Conservation (phyloP, 2,113 vertebrate genomes). For the Eretmochelys imbricata region DNA sequence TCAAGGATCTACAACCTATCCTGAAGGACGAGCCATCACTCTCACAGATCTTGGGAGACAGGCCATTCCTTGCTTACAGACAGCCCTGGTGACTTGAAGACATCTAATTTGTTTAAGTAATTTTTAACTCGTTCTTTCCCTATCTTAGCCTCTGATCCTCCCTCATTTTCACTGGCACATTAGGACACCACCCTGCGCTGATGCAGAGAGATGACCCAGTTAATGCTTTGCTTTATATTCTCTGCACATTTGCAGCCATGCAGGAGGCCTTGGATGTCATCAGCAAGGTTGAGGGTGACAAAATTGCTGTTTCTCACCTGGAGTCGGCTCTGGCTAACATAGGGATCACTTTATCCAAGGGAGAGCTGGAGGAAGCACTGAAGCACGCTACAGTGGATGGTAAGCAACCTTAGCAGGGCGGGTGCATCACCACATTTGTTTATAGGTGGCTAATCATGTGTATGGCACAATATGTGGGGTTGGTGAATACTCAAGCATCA, state of each 20-base stretch:
- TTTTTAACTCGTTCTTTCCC: no score
- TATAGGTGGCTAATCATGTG: not conserved
- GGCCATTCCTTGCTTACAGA: no score
- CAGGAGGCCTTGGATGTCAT: not conserved
- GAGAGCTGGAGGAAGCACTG: not conserved
- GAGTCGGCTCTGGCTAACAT: constrained; percentile 3
- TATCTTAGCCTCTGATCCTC: no score
- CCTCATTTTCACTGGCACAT: no score
- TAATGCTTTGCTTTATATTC: not conserved
- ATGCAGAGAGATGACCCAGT: not conserved
- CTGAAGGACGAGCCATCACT: no score
- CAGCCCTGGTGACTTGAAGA: no score
- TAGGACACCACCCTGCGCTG: not conserved
- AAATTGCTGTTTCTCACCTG: constrained; percentile 1
- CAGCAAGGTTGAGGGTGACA: not conserved
- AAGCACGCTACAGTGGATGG: constrained; percentile 32
- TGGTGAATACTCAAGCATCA: not conserved
- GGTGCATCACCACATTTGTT: not conserved
- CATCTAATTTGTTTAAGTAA: no score
- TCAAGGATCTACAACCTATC: no score
- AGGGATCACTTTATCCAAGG: not conserved
- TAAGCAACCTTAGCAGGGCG: not conserved
- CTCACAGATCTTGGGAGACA: no score
- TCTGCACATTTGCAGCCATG: not conserved
- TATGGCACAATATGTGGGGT: not conserved